phyloP scores from a whole-genome alignment of 2,797 vertebrate species.

The Remorina albescens region DNA sequence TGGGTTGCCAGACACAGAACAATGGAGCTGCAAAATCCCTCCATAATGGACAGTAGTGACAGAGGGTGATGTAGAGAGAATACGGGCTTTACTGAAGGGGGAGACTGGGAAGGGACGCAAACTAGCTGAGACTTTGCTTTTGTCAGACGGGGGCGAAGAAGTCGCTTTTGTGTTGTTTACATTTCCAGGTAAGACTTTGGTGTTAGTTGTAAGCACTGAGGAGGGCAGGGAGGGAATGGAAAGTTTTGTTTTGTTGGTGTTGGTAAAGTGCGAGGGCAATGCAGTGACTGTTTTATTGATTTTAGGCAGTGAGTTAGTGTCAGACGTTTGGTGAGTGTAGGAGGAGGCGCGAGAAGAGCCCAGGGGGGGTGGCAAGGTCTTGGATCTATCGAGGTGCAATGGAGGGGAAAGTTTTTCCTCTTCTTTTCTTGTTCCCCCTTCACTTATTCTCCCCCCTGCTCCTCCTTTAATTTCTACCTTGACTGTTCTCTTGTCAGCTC shows the following conservation, averaged over 20 bases:
- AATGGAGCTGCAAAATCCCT: slow-evolving; percentile 86
- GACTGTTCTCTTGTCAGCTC: slow-evolving; percentile 86
- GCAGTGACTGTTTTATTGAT: slow-evolving; percentile 55
- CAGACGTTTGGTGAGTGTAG: slow-evolving; percentile 16
- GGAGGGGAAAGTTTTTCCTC: slow-evolving; percentile 29
- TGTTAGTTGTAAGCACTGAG: slow-evolving; percentile 34
- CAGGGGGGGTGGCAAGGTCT: slow-evolving; percentile 17
- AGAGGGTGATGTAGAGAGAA: slow-evolving; percentile 88
- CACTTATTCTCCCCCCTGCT: slow-evolving; percentile 24
- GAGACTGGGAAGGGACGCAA: slow-evolving; percentile 51
- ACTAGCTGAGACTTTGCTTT: slow-evolving; percentile 49
- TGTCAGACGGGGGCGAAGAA: slow-evolving; percentile 39
- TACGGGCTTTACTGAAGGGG: slow-evolving; percentile 84
- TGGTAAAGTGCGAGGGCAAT: slow-evolving; percentile 41
- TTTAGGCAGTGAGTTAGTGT: slow-evolving; percentile 43
- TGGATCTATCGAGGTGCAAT: slow-evolving; percentile 43
- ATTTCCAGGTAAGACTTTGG: slow-evolving; percentile 32
- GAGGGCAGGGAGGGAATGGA: slow-evolving; percentile 36
- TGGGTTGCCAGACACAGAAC: slow-evolving; percentile 90
- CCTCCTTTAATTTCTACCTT: slow-evolving; percentile 79
- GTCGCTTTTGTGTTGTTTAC: slow-evolving; percentile 49
- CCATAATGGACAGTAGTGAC: slow-evolving; percentile 86
- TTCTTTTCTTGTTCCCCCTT: slow-evolving; percentile 30
- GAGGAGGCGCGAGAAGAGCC: slow-evolving; percentile 32
- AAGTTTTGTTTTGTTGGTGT: slow-evolving; percentile 44